Conservation (phyloP, 2,113 vertebrate species). For the Xenopus laevis region DNA sequence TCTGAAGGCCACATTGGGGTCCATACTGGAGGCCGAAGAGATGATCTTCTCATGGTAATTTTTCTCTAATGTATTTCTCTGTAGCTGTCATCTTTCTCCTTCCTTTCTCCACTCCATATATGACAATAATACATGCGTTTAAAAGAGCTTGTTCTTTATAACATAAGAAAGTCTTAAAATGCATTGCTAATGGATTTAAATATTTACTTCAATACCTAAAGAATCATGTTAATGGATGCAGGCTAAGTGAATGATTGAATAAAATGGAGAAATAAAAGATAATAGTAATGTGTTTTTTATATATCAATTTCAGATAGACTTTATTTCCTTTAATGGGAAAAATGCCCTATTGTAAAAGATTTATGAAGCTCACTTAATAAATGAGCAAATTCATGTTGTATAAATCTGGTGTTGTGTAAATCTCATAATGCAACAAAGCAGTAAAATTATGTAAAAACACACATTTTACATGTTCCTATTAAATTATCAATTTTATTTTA, state of each 20-base stretch:
- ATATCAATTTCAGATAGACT: slow-evolving; percentile 66
- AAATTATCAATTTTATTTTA: too few relatives aligned
- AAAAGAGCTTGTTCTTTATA: slow-evolving; percentile 71
- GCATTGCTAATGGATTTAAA: slow-evolving; percentile 79
- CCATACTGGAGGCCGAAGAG: slow-evolving; percentile 66
- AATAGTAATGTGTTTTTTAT: too few relatives aligned
- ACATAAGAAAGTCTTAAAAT: slow-evolving; percentile 82
- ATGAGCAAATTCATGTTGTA: too few relatives aligned
- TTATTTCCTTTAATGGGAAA: slow-evolving; percentile 62
- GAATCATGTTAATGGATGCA: slow-evolving; percentile 76
- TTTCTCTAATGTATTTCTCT: slow-evolving; percentile 76
- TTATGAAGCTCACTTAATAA: too few relatives aligned
- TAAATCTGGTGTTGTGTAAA: too few relatives aligned
- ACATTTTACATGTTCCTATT: too few relatives aligned
- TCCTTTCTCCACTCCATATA: slow-evolving; percentile 79
- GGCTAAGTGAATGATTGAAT: slow-evolving; percentile 75
- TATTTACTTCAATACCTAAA: slow-evolving; percentile 70
- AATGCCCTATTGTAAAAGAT: slow-evolving; percentile 22
- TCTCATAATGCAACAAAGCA: too few relatives aligned
- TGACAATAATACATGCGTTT: slow-evolving; percentile 71
- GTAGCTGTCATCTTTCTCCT: slow-evolving; percentile 77
- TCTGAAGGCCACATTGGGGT: too few relatives aligned
- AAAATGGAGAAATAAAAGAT: slow-evolving; percentile 61
- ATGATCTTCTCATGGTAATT: slow-evolving; percentile 81
- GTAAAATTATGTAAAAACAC: too few relatives aligned